Evolutionary conservation across 2,888 invertebrate genomes (phyloP), one percentile per base, ranked within the genome.

Genomic region (Cancer borealis): DNA sequence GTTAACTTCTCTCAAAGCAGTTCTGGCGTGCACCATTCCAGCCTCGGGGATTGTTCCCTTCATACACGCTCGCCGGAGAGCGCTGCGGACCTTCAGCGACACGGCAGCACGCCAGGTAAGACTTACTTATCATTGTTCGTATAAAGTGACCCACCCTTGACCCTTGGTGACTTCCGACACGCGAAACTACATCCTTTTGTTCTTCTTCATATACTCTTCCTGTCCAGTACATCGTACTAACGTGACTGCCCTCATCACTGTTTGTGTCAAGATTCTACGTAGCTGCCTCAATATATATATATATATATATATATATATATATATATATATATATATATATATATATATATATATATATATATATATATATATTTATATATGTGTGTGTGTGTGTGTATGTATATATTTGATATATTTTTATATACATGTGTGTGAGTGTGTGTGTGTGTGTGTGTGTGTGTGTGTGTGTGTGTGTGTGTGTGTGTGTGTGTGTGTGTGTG

Each of bases 281-380:
- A 54, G 92, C 21, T 92, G 54, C 89, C 60, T 92, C 60, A 73
- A 92, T 94, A 94, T 94, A 88, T 92, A 94, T 92, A 88, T 94
- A 88, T 92, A 88, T 88, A 66, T 92, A 66, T 88, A 92, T 92
- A 92, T 88, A 21, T 88, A 66, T 88, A 88, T 92, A 88, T 92
- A 92, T 94, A 92, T 92, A 92, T 92, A 92, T 94, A 88, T 94
- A 88, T 94, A 88, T 92, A 89, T 92, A 92, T 88, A 92, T 88
- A 92, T 89, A 92, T 92, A 92, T 88, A 92, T 73, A 92, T 91
- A 60, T 88, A 88, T 88, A 94, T 60, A 94, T 92, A 88, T 92
- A 92, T 88, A 54, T 92, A n/a, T 1, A 39, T 17, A 90, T 90
- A 30, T 49, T 12, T 21, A 90, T 93, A 92, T n/a, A 87, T 92